Evolutionary conservation across 92 coral and sea anemone genomes (phyloP).

Genomic region (Virgularia gustaviana): DNA sequence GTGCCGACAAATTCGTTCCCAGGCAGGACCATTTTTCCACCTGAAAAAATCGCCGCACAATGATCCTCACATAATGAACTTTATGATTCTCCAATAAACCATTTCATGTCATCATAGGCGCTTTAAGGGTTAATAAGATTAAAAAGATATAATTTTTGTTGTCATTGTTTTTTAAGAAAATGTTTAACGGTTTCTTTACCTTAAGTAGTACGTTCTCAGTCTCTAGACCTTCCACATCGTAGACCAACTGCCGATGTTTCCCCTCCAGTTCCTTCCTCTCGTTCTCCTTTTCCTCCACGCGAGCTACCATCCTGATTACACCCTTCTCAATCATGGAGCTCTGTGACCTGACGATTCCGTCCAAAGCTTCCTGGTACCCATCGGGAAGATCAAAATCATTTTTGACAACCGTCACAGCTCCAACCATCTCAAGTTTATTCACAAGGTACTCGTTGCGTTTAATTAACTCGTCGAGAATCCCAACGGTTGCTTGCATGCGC

Average conservation of each 20-base stretch:
- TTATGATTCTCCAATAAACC: too few species aligned
- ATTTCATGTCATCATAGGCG: too few species aligned
- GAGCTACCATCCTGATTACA: slow-evolving; percentile 1
- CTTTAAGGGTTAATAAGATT: too few species aligned
- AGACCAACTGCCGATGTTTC: not conserved
- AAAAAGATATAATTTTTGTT: too few species aligned
- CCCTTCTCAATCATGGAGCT: slow-evolving; percentile 27
- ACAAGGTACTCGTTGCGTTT: slow-evolving; percentile 19
- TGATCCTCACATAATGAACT: too few species aligned
- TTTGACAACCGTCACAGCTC: slow-evolving; percentile 23
- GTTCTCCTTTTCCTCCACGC: not conserved
- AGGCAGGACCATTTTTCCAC: too few species aligned
- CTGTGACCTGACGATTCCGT: slow-evolving; percentile 23
- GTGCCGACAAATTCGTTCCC: too few species aligned
- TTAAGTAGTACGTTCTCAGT: slow-evolving; percentile 31
- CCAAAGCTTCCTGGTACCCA: slow-evolving; percentile 29
- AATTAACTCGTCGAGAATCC: slow-evolving; percentile 16
- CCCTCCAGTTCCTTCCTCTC: slow-evolving; percentile 9
- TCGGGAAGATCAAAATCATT: slow-evolving; percentile 29
- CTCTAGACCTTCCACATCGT: slow-evolving; percentile 11
- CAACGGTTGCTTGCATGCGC: not conserved
- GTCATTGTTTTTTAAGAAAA: too few species aligned
- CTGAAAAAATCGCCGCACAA: too few species aligned
- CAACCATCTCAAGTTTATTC: slow-evolving; percentile 34
- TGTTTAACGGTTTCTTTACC: too few species aligned